Evolutionary conservation across 2,113 vertebrate genomes (phyloP).

Genomic region (Odocoileus hemionus): DNA sequence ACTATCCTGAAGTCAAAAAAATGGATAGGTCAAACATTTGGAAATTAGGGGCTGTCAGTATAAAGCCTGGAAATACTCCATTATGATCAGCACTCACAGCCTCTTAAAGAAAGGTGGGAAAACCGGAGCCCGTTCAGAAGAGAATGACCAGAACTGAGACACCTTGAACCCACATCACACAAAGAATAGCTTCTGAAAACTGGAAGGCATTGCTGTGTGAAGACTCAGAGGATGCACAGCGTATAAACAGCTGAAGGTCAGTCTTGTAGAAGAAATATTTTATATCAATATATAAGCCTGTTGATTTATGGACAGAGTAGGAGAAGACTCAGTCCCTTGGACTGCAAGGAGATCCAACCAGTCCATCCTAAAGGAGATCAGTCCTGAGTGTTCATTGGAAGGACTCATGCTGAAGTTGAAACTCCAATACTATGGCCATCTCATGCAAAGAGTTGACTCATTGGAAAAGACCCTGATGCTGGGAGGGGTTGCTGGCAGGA

Average conservation of each 20-base stretch:
- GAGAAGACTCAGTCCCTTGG: no score
- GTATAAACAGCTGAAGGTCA: background rate
- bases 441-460: no score
- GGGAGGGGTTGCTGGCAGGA: no score
- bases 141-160: background rate
- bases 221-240: background rate
- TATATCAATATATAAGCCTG: background rate
- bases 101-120: background rate
- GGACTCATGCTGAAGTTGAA: no score
- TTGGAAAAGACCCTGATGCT: no score
- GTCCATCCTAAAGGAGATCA: no score
- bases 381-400: no score
- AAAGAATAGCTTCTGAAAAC: background rate
- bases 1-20: background rate
- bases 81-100: background rate
- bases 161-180: background rate
- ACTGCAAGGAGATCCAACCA: no score
- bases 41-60: background rate
- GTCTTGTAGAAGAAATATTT: background rate
- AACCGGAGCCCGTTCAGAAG: background rate
- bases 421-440: no score
- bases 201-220: background rate
- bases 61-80: background rate
- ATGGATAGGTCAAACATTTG: background rate
- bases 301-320: background rate